phyloP scores from a whole-genome alignment of 2,113 vertebrate species.

The Dicerorhinus sumatrensis region DNA sequence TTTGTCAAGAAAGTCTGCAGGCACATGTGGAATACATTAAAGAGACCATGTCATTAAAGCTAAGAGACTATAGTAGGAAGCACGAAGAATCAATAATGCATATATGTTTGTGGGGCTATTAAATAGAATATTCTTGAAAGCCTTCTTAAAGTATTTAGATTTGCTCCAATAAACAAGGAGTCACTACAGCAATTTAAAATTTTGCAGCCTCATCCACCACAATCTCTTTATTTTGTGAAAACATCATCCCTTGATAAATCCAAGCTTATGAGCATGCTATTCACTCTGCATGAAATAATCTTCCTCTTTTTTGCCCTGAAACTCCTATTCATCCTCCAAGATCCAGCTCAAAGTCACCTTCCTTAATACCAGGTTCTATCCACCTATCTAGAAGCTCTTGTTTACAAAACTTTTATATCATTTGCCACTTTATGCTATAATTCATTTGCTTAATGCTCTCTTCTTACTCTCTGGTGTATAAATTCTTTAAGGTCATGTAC shows the following conservation, averaged over 20 bases:
- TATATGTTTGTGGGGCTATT: not conserved
- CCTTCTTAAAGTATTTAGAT: not conserved
- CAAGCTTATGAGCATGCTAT: not conserved
- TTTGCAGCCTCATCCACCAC: not conserved
- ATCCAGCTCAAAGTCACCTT: not conserved
- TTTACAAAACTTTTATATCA: not conserved
- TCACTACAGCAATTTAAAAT: not conserved
- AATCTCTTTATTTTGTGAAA: not conserved
- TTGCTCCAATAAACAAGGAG: not conserved
- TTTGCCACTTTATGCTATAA: not conserved
- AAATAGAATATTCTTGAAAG: not conserved
- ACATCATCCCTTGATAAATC: not conserved
- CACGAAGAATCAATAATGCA: not conserved
- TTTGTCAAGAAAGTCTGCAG: not conserved
- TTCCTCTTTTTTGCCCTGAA: not conserved
- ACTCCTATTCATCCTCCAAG: not conserved
- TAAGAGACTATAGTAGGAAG: not conserved
- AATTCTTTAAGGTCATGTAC: not conserved
- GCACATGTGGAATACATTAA: not conserved
- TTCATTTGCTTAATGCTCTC: not conserved
- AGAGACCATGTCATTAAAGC: not conserved
- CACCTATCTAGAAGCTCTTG: not conserved
- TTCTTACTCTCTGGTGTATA: not conserved
- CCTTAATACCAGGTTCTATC: not conserved
- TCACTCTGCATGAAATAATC: not conserved